These are phyloP conservation scores for Serripes groenlandicus DNA, from an alignment of 2,888 invertebrate species.

Conservation along the genomic window DNA sequence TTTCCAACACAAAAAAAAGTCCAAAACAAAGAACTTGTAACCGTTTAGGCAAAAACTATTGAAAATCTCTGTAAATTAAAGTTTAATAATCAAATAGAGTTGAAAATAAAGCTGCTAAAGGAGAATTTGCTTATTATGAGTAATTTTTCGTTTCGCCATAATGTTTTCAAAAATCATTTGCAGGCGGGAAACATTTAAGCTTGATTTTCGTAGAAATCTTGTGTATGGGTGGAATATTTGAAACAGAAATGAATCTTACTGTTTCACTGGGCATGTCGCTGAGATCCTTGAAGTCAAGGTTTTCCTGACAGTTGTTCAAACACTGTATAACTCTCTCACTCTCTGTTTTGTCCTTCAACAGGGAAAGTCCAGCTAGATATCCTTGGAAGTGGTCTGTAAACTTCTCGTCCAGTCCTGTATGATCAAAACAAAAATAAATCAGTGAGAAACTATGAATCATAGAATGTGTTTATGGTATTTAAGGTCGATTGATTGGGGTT, in stretches of 20 bases:
- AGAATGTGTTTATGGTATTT: no score
- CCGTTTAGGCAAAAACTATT: no score
- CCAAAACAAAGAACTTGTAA: no score
- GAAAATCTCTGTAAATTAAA: no score
- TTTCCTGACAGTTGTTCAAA: conserved; percentile 85
- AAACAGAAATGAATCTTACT: no score
- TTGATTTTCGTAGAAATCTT: no score
- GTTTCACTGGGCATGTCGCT: conserved; percentile 94
- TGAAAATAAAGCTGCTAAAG: neutral
- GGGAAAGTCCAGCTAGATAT: conserved; percentile 95
- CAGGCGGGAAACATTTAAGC: no score
- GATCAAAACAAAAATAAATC: neutral
- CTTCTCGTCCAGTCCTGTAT: conserved; percentile 93
- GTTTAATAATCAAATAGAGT: neutral
- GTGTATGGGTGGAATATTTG: no score
- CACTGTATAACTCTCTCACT: conserved; percentile 84
- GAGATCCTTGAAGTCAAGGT: conserved; percentile 89
- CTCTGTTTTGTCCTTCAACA: conserved; percentile 88
- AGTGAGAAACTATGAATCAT: neutral
- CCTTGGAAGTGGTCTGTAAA: conserved; percentile 96
- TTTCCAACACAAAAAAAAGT: no score
- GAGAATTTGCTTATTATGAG: neutral
- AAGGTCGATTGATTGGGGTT: no score
- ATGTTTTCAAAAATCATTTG: neutral
- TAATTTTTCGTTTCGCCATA: neutral